Conservation (phyloP, 2,888 invertebrate genomes). For the Teleogryllus oceanicus region DNA sequence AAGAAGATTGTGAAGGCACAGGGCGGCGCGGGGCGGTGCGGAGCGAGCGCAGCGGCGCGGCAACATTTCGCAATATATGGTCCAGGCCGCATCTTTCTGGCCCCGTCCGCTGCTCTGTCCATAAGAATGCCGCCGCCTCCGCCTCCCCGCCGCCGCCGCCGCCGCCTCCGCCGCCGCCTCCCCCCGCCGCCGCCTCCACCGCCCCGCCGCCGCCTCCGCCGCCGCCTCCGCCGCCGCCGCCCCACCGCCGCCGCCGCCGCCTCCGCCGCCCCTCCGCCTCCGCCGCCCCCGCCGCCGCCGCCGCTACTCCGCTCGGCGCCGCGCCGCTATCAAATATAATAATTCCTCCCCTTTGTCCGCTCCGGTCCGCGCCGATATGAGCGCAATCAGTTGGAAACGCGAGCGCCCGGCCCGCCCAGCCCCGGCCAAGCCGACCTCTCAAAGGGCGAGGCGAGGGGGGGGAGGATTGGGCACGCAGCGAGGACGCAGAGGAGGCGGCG, state of each 20-base stretch:
- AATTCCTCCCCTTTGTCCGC: slow-evolving; percentile 11
- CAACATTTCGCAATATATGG: neutral
- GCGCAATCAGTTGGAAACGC: slow-evolving; percentile 18
- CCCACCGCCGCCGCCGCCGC: too few relatives aligned
- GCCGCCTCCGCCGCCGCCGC: too few relatives aligned
- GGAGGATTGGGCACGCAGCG: neutral
- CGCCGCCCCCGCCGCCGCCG: neutral
- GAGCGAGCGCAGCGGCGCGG: too few relatives aligned
- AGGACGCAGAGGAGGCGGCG: neutral
- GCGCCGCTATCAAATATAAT: neutral
- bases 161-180: too few relatives aligned
- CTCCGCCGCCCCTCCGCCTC: too few relatives aligned
- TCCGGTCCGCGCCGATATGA: neutral
- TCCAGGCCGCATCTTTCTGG: neutral
- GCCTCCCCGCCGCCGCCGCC: too few relatives aligned
- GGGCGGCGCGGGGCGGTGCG: too few relatives aligned
- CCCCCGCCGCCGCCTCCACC: too few relatives aligned
- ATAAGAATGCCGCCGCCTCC: neutral
- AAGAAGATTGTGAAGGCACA: too few relatives aligned
- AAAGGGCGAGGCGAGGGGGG: neutral
- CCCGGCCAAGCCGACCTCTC: neutral
- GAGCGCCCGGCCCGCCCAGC: neutral
- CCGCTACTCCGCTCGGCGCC: too few relatives aligned
- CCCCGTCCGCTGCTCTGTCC: neutral
- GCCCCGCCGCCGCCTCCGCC: neutral